A percentile compares a stretch with the other conserved stretches of the same genome.
phyloP scores from a whole-genome alignment of 2,797 vertebrate genomes.

The Chaunax sp. region DNA sequence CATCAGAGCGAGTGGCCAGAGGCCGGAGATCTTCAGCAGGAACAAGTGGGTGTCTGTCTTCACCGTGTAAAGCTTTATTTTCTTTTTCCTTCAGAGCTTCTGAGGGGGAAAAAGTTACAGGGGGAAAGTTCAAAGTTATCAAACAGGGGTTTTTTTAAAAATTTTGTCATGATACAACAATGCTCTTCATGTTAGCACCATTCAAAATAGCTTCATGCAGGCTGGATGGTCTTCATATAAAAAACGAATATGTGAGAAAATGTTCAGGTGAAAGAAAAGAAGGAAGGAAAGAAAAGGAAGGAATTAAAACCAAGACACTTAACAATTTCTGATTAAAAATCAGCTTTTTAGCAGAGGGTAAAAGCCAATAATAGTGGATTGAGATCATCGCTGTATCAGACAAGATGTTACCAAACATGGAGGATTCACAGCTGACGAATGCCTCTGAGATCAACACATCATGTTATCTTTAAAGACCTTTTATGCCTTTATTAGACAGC shows the following conservation, averaged over 20 bases:
- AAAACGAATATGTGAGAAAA: background rate
- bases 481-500: too few relatives aligned
- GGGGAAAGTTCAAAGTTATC: background rate
- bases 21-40: constrained; percentile 8
- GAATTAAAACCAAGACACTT: background rate
- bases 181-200: background rate
- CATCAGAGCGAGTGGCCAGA: constrained; percentile 14
- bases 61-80: constrained; percentile 8
- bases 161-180: background rate
- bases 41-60: constrained; percentile 24
- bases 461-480: too few relatives aligned
- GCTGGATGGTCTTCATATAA: background rate
- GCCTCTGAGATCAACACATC: too few relatives aligned
- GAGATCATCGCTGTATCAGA: too few relatives aligned
- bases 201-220: too few relatives aligned
- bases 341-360: too few relatives aligned
- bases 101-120: background rate
- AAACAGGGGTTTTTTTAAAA: background rate
- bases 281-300: background rate
- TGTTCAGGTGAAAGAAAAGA: background rate
- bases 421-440: too few relatives aligned
- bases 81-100: constrained; percentile 5
- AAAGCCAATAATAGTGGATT: too few relatives aligned
- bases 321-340: too few relatives aligned
- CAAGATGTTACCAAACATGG: too few relatives aligned